phyloP scores from a whole-genome alignment of 1,140 invertebrate genomes.

The Drosophila orosa region DNA sequence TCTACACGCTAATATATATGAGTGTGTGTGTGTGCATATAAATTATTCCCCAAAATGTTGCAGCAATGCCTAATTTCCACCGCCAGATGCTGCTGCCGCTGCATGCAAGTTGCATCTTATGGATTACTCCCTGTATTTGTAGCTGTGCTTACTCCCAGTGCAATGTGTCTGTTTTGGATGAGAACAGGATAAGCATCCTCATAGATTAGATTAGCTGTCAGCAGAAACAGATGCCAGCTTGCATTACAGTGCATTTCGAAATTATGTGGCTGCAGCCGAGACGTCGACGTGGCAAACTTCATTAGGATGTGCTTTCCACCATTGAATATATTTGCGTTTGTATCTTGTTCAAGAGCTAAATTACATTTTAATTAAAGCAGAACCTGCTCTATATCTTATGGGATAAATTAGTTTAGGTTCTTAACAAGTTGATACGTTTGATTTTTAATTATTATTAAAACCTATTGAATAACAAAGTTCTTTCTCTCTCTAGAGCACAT shows the following conservation, averaged over 20 bases:
- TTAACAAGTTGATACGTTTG: not conserved
- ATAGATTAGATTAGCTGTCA: slow-evolving; percentile 46
- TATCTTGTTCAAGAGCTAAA: slow-evolving; percentile 8
- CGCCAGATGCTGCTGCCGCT: slow-evolving; percentile 19
- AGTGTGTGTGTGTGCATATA: slow-evolving; percentile 9
- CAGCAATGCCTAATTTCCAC: slow-evolving; percentile 35
- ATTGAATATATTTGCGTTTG: not conserved
- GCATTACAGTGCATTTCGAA: slow-evolving; percentile 15
- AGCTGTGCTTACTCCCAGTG: slow-evolving; percentile 4
- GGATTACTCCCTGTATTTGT: not conserved
- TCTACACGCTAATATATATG: slow-evolving; percentile 16
- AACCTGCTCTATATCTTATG: not conserved
- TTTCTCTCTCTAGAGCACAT: not conserved
- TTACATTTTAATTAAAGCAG: slow-evolving; percentile 12
- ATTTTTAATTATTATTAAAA: not conserved
- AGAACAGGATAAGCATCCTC: slow-evolving; percentile 41
- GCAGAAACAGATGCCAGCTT: slow-evolving; percentile 38
- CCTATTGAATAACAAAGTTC: not conserved
- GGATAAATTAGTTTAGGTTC: not conserved
- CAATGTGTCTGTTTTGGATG: slow-evolving; percentile 10
- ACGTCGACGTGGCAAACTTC: slow-evolving; percentile 21
- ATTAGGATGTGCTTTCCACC: slow-evolving; percentile 10
- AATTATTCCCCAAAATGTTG: slow-evolving; percentile 29
- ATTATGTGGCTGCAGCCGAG: slow-evolving; percentile 11
- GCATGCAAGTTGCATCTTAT: slow-evolving; percentile 10